A percentile compares a stretch with the other conserved stretches of the same genome.
Evolutionary conservation across 2,797 vertebrate species (phyloP).

Genomic region (Girardinus metallicus): DNA sequence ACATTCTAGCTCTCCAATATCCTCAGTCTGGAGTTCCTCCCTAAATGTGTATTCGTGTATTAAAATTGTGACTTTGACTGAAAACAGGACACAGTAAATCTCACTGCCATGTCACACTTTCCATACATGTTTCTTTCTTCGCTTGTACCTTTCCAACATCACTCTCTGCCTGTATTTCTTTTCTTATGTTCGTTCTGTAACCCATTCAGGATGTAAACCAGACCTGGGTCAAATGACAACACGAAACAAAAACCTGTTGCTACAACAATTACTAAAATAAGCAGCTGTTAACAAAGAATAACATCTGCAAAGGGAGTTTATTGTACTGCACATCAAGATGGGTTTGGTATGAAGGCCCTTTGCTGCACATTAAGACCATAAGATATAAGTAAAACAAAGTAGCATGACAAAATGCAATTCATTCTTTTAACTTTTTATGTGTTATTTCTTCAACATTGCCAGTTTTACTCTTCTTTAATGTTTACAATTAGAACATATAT

Average conservation of each 20-base stretch:
- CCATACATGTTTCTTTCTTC: slow-evolving; percentile 48
- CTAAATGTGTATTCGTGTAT: slow-evolving; percentile 11
- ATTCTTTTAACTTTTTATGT: slow-evolving; percentile 48
- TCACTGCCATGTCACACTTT: slow-evolving; percentile 64
- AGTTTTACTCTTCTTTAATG: slow-evolving; percentile 24
- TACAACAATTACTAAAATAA: slow-evolving; percentile 34
- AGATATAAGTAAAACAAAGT: slow-evolving; percentile 42
- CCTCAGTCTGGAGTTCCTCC: background rate
- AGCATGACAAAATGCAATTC: slow-evolving; percentile 54
- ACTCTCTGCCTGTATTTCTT: slow-evolving; percentile 18
- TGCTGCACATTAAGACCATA: slow-evolving; percentile 38
- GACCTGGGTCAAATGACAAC: slow-evolving; percentile 24
- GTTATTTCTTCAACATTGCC: slow-evolving; percentile 29
- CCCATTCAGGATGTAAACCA: slow-evolving; percentile 56
- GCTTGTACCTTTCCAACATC: slow-evolving; percentile 30
- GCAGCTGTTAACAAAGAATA: slow-evolving; percentile 53
- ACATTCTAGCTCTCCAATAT: background rate
- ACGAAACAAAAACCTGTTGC: slow-evolving; percentile 44
- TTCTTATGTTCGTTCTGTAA: slow-evolving; percentile 17
- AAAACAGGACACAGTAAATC: slow-evolving; percentile 40
- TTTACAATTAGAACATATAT: background rate
- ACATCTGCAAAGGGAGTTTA: slow-evolving; percentile 36
- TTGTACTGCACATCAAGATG: slow-evolving; percentile 16
- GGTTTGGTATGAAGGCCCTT: slow-evolving; percentile 50
- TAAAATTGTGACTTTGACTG: slow-evolving; percentile 7